These are phyloP conservation scores for Thyatira batis DNA, from an alignment of 2,888 invertebrate genomes.

Conservation along the genomic window DNA sequence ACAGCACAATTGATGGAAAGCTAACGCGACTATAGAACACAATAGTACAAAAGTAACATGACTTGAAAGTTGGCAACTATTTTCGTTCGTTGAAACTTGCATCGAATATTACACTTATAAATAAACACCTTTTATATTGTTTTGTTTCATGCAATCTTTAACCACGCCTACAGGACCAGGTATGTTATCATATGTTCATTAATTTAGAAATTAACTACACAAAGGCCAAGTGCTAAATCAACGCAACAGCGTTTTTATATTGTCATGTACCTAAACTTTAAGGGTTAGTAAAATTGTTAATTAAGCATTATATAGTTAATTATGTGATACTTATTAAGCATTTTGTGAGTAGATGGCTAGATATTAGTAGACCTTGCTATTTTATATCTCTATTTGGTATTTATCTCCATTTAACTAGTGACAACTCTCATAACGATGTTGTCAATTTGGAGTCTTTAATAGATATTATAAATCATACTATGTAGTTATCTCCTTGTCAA, in stretches of 20 bases:
- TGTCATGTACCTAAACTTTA: background rate
- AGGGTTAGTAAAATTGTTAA: background rate
- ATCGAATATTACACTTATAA: background rate
- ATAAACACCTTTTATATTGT: conserved; percentile 12
- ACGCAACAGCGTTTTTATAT: background rate
- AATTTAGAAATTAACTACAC: conserved; percentile 8
- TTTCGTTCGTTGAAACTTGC: conserved; percentile 1
- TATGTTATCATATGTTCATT: conserved; percentile 46
- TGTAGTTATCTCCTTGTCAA: background rate
- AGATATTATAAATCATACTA: background rate
- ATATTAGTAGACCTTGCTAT: background rate
- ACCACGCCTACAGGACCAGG: conserved; percentile 63
- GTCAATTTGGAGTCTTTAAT: background rate
- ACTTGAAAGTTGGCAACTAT: conserved; percentile 49
- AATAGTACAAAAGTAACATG: conserved; percentile 59
- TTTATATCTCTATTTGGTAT: background rate
- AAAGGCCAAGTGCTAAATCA: background rate
- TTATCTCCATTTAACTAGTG: background rate
- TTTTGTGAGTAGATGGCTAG: conserved; percentile 2
- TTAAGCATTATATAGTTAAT: background rate
- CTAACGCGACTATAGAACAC: conserved; percentile 51
- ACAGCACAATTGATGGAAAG: conserved; percentile 63
- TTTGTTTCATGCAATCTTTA: conserved; percentile 64
- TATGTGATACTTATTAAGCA: background rate
- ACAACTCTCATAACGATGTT: background rate